Evolutionary conservation across 2,113 vertebrate genomes (phyloP).

Genomic region (Sinocyclocheilus anophthalmus): DNA sequence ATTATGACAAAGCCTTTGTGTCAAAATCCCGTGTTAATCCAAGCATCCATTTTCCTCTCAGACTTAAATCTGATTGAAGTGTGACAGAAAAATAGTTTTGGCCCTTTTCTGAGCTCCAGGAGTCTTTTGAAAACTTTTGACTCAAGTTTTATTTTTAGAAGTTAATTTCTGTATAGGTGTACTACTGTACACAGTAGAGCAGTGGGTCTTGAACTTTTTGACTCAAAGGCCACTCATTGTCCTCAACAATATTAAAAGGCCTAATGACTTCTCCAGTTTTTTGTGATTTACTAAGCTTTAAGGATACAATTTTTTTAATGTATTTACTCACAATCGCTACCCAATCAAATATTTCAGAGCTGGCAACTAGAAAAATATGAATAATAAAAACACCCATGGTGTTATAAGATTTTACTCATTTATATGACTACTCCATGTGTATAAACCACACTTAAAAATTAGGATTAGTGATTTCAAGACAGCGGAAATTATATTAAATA

Average conservation of each 20-base stretch:
- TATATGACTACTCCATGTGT: not conserved
- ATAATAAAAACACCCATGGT: too few species aligned
- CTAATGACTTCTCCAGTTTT: not conserved
- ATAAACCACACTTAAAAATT: not conserved
- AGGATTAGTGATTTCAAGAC: not conserved
- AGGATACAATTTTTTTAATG: not conserved
- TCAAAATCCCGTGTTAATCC: slow-evolving; percentile 29
- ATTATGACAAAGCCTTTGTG: slow-evolving; percentile 16
- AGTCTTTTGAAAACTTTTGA: not conserved
- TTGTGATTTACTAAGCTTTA: not conserved
- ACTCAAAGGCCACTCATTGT: not conserved
- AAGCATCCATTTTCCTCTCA: slow-evolving; percentile 2
- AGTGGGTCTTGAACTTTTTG: not conserved
- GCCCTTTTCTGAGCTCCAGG: not conserved
- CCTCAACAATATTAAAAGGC: not conserved
- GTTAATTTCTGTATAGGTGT: too few species aligned
- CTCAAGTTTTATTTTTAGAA: too few species aligned
- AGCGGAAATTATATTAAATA: too few species aligned
- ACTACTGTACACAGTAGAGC: not conserved
- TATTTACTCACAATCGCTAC: not conserved
- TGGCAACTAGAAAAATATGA: not conserved
- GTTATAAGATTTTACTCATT: not conserved
- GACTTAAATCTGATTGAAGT: slow-evolving; percentile 15
- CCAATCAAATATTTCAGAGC: not conserved
- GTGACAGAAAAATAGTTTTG: not conserved